Percentiles rank a stretch among this genome's conserved stretches.
These are phyloP conservation scores for Agelastica alni DNA, from an alignment of 2,888 invertebrate genomes.

Conservation along the genomic window DNA sequence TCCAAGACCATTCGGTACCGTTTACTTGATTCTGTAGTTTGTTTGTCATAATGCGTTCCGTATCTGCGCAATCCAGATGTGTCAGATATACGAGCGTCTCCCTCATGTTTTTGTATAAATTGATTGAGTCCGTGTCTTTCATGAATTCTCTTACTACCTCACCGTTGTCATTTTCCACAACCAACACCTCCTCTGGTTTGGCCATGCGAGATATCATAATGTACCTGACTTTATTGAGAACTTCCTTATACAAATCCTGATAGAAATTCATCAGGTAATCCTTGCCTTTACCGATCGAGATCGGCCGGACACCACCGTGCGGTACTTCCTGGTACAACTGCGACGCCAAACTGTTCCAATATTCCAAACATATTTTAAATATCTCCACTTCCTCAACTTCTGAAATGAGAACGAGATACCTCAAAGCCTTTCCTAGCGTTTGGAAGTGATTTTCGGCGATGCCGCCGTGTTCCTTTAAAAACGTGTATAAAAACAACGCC, in stretches of 20 bases:
- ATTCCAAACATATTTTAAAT: constrained; percentile 99
- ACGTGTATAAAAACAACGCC: constrained; percentile 95
- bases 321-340: constrained; percentile 77
- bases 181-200: constrained; percentile 98
- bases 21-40: constrained; percentile 98
- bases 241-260: constrained; percentile 70
- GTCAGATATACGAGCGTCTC: constrained; percentile 97
- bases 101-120: constrained; percentile 98
- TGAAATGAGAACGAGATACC: constrained; percentile 89
- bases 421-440: constrained; percentile 79
- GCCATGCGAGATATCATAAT: constrained; percentile 99
- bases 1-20: constrained; percentile 98
- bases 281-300: constrained; percentile 43
- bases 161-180: constrained; percentile 99
- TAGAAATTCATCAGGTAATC: constrained; percentile 23
- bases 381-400: constrained; percentile 99
- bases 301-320: constrained; percentile 45
- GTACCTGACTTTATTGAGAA: constrained; percentile 85
- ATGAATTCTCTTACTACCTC: constrained; percentile 99
- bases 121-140: constrained; percentile 99
- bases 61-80: constrained; percentile 96
- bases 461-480: constrained; percentile 91
- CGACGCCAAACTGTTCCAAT: constrained; percentile 93
- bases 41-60: constrained; percentile 98
- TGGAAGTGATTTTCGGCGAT: constrained; percentile 80